Base-by-base conservation (phyloP, 2,113 vertebrate genomes). In the Passer domesticus region DNA sequence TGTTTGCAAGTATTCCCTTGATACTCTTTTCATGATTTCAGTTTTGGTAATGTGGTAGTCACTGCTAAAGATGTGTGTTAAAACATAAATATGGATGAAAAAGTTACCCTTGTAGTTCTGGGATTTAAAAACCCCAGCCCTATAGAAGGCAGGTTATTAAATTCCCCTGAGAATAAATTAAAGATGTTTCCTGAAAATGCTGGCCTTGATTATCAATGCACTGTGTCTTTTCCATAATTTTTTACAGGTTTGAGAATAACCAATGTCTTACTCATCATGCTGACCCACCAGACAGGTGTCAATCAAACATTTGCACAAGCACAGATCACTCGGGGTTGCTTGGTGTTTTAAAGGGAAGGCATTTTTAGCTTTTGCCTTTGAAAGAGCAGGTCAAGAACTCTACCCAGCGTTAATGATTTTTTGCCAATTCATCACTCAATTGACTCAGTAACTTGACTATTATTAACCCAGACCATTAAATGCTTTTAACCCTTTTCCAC, bases 401-500 rank as follows among this genome's bases (percentile, higher is more conserved):
- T 53, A 58, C 63, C 84, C 47, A 59, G 55, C 11, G 2, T 74
- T 94, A 92, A 90, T 87, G 90, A 79, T 41, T 59, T 95, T 80
- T 92, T 88, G 68, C 68, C 50, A 90, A 31, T 92, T 83, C 55
- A 86, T 93, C 75, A 81, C 70, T 90, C 3, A 10, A 55, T 95
- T 93, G 75, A 86, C 82, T 93, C 47, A 60, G 64, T 83, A 93
- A 90, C 92, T 83, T 96, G 87, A 70, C 85, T 83, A 37, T 86
- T 95, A 83, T 95, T 95, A 96, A 91, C 85, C 87, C 35, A 67
- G 63, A 44, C 47, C 85, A 90, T 91, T 93, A 94, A 94, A 94
- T 92, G 87, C 91, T 94, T 93, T 96, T 95, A 95, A 91, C 84
- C 59, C 58, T 94, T 94, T 89, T 96, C 81, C 16, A 28, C 47